Conservation (phyloP, 2,797 vertebrate genomes). For the Tiaroga cobitis region DNA sequence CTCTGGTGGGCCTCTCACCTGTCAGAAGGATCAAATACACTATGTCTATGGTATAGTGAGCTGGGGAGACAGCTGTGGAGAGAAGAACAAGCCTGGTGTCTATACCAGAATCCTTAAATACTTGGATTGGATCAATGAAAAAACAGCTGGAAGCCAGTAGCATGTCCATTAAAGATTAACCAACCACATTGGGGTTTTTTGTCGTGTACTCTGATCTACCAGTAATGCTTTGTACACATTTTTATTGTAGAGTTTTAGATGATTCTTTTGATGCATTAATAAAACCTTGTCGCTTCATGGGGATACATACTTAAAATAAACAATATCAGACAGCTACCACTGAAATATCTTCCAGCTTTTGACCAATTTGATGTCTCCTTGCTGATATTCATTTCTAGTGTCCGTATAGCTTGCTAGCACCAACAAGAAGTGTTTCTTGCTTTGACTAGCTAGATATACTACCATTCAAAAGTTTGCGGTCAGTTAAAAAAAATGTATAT, state of each 20-base stretch:
- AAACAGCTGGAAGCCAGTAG: constrained; percentile 61
- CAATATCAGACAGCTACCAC: not conserved
- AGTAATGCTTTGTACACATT: not conserved
- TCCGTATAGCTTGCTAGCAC: not conserved
- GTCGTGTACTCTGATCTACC: not conserved
- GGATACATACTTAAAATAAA: not conserved
- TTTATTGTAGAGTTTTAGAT: not conserved
- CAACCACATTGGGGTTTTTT: not conserved
- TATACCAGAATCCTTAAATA: constrained; percentile 85
- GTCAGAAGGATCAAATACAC: constrained; percentile 69
- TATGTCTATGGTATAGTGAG: constrained; percentile 90
- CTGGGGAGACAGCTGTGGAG: constrained; percentile 90
- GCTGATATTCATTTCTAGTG: not conserved
- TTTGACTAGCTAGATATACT: not conserved
- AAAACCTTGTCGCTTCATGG: not conserved
- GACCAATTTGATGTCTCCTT: not conserved
- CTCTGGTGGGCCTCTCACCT: constrained; percentile 92
- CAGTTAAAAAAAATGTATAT: too few species aligned
- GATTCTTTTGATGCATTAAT: not conserved
- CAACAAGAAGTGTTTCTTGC: not conserved
- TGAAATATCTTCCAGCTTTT: not conserved
- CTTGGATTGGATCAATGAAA: constrained; percentile 84
- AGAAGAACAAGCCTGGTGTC: constrained; percentile 89
- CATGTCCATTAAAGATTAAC: not conserved
- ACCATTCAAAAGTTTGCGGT: not conserved